Base-by-base conservation (phyloP, 2,113 vertebrate species). In the Nothobranchius furzeri region DNA sequence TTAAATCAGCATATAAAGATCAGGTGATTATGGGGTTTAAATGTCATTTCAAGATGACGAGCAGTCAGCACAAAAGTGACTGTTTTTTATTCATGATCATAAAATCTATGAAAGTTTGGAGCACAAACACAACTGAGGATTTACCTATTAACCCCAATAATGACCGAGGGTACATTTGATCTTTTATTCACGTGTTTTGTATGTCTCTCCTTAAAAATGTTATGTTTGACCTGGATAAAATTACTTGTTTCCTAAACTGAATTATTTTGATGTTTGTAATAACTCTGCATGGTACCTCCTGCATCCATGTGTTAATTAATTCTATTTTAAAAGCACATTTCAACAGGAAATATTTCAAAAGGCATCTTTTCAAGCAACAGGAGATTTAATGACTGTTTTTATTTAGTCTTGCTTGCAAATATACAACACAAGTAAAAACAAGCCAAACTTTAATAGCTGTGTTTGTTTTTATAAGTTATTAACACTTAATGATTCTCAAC, bases 91-190 rank as follows among this genome's bases (percentile, higher is more conserved):
- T 70, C 42, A 56, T 10, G 40, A 46, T 65, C 55, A 62, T 67
- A 67, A 62, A 67, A 57, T 24, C 45, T 35, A 58, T n/a, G 25
- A 53, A 87, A 65, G 81, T 82, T 84, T 85, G 89, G 88, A 84
- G 86, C 68, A 80, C 70, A 90, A 85, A 57, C 68, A 50, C 85
- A 87, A 73, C 79, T 63, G 83, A 83, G 77, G 80, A 17, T 85
- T 93, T 86, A 91, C 91, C 72, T 64, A 1, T 85, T 68, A 64
- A 48, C 66, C 81, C 85, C 91, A 83, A 63, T 60, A 85, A 90
- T 82, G 84, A 72, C 43, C 53, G 79, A 76, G 76, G 24, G 49
- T 82, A 17, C 53, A 88, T 83, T 82, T 87, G 78, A 65, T 85
- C 74, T 42, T 83, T 35, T 43, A 57, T 54, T 79, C 67, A 73